These are phyloP conservation scores for Columba guinea DNA, from an alignment of 2,797 vertebrate genomes.

Conservation along the genomic window DNA sequence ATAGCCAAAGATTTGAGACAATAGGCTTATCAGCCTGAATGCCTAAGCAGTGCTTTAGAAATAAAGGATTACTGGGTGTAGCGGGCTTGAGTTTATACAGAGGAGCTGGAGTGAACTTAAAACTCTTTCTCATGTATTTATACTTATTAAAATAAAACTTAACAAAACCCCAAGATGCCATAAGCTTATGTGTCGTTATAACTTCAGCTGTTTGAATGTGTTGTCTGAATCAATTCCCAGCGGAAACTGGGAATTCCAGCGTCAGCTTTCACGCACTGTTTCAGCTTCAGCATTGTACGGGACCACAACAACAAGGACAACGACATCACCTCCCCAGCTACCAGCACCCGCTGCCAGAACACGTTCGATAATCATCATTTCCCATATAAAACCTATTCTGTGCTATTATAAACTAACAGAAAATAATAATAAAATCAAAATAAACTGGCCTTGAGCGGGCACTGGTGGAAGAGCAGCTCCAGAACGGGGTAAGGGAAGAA, in stretches of 20 bases:
- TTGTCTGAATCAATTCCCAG: not conserved
- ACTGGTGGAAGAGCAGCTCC: not conserved
- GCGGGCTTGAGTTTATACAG: not conserved
- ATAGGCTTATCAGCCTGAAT: not conserved
- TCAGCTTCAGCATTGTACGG: not conserved
- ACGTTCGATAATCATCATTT: not conserved
- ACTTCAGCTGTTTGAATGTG: not conserved
- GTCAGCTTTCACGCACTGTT: not conserved
- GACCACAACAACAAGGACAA: not conserved
- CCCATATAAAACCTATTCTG: not conserved
- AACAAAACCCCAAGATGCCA: not conserved
- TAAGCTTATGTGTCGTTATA: not conserved
- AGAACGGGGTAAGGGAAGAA: not conserved
- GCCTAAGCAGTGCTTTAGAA: not conserved
- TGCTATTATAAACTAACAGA: too few relatives aligned
- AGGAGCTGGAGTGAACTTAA: not conserved
- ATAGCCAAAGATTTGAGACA: not conserved
- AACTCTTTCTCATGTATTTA: not conserved
- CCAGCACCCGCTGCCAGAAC: too few relatives aligned
- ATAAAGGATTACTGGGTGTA: not conserved
- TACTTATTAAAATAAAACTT: not conserved
- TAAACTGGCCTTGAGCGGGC: not conserved
- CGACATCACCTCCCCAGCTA: not conserved
- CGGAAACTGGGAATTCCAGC: not conserved
- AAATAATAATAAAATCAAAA: too few relatives aligned